Percentiles rank a stretch among this genome's conserved stretches.
Conservation (phyloP, 2,113 vertebrate genomes). For the Delphinapterus leucas region DNA sequence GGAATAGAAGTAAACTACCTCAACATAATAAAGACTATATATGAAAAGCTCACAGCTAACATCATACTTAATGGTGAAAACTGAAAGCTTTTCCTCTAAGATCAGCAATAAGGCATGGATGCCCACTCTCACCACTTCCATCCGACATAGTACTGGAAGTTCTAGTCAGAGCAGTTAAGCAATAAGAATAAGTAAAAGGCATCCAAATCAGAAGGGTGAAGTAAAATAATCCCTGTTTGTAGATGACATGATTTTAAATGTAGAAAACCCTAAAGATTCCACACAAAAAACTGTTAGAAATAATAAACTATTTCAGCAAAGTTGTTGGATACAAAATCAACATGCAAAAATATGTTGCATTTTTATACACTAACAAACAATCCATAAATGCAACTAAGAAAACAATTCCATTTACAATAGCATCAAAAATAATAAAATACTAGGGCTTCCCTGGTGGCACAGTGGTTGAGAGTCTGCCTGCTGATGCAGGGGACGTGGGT, state of each 20-base stretch:
- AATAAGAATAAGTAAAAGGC: not conserved
- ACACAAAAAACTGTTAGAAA: not conserved
- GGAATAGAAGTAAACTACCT: not conserved
- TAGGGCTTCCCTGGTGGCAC: no score
- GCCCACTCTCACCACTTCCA: not conserved
- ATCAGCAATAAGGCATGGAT: not conserved
- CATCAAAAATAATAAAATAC: not conserved
- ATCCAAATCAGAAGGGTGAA: not conserved
- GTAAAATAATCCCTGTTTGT: not conserved
- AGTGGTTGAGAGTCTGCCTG: no score
- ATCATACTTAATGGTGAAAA: not conserved
- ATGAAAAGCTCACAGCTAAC: not conserved
- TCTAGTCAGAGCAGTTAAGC: not conserved
- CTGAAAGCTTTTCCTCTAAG: not conserved
- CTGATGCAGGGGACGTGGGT: no score
- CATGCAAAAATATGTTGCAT: not conserved
- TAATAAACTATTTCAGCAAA: not conserved
- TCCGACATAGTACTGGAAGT: not conserved
- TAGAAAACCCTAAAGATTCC: not conserved
- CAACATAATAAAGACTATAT: not conserved
- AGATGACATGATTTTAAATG: not conserved
- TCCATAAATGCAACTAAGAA: not conserved
- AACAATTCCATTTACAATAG: not conserved
- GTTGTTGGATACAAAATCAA: not conserved
- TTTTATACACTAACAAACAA: not conserved